phyloP scores from a whole-genome alignment of 2,113 vertebrate genomes.

The Mus spicilegus region DNA sequence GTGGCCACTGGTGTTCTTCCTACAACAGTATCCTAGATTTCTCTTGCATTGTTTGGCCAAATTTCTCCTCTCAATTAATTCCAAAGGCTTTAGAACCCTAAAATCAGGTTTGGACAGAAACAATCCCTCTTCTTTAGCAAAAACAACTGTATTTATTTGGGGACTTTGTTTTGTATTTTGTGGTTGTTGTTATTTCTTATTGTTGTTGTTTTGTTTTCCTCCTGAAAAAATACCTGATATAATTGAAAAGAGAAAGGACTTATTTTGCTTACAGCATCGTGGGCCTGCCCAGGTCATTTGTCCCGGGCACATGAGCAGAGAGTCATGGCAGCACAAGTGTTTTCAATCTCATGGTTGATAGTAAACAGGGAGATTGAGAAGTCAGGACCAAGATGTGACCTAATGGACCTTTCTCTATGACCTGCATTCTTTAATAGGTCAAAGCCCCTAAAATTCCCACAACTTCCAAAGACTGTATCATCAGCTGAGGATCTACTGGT shows the following conservation, averaged over 20 bases:
- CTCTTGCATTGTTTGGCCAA: not conserved
- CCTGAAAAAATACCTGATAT: not conserved
- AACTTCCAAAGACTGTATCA: not conserved
- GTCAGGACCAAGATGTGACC: not conserved
- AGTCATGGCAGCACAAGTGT: not conserved
- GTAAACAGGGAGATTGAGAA: not conserved
- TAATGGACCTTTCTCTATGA: too few relatives aligned
- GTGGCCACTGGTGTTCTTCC: not conserved
- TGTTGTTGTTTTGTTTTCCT: not conserved
- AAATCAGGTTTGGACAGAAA: not conserved
- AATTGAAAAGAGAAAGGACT: not conserved
- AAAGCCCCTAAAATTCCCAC: not conserved
- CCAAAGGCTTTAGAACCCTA: not conserved
- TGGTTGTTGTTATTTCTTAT: not conserved
- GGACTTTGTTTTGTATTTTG: not conserved
- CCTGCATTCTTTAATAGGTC: not conserved
- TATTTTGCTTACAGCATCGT: not conserved
- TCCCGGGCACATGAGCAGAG: not conserved
- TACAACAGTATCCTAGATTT: not conserved
- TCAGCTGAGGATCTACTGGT: not conserved
- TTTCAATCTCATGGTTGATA: not conserved
- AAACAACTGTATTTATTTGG: not conserved
- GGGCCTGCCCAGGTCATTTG: not conserved
- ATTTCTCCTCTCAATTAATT: not conserved
- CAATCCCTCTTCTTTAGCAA: not conserved